Percentiles rank a stretch among this genome's conserved stretches.
phyloP scores from a whole-genome alignment of 2,113 vertebrate genomes.

The Petrocephalus zakoni region DNA sequence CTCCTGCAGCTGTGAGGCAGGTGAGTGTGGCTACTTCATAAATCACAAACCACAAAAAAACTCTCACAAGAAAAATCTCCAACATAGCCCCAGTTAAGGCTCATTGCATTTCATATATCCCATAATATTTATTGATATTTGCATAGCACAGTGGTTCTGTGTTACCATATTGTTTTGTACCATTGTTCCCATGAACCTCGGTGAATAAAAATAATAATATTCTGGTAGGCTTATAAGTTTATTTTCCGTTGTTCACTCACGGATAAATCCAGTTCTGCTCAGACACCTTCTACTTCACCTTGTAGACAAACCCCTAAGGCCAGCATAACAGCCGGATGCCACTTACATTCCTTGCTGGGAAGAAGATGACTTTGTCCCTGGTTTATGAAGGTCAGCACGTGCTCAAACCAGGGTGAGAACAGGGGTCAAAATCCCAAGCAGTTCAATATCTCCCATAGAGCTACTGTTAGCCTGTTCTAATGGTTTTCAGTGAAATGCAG shows the following conservation, averaged over 20 bases:
- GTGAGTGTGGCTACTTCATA: not conserved
- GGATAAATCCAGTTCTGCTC: not conserved
- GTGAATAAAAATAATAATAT: not conserved
- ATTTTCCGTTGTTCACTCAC: not conserved
- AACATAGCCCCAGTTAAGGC: not conserved
- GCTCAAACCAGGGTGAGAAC: not conserved
- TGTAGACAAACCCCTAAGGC: not conserved
- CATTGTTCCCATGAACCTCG: not conserved
- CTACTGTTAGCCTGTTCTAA: not conserved
- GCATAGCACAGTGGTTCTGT: not conserved
- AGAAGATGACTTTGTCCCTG: slow-evolving; percentile 8
- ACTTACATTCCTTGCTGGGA: slow-evolving; percentile 4
- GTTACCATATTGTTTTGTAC: not conserved
- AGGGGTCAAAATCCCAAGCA: not conserved
- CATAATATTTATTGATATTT: not conserved
- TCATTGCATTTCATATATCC: not conserved
- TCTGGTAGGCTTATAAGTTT: not conserved
- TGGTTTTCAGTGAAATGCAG: not conserved
- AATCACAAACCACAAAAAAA: not conserved
- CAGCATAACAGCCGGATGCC: not conserved
- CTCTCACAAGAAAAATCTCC: not conserved
- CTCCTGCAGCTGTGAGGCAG: not conserved
- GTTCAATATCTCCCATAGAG: not conserved
- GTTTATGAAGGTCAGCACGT: not conserved
- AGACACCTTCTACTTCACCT: not conserved